A percentile compares a stretch with the other conserved stretches of the same genome.
Evolutionary conservation across 2,888 invertebrate genomes (phyloP).

Genomic region (Dicroscelio sp.): DNA sequence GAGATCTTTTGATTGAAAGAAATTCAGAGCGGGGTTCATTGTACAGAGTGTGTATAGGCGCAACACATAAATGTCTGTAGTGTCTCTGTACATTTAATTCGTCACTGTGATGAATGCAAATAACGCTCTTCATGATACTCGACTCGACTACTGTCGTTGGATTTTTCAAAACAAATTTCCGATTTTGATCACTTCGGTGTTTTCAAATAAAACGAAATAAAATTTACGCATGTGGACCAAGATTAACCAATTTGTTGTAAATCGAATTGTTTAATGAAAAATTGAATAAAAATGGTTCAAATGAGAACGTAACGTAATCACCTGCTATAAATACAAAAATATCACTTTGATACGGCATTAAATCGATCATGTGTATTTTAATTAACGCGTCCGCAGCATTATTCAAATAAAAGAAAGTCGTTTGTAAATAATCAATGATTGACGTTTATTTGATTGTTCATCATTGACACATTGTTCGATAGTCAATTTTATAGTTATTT

Average conservation of each 20-base stretch:
- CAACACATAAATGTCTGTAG: slow-evolving; percentile 45
- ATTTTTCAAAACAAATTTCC: slow-evolving; percentile 34
- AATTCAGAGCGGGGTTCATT: slow-evolving; percentile 40
- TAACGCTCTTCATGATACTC: slow-evolving; percentile 57
- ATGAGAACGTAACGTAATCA: too few relatives aligned
- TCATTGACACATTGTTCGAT: neutral
- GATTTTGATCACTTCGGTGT: slow-evolving; percentile 9
- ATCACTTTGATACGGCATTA: too few relatives aligned
- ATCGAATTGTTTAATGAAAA: neutral
- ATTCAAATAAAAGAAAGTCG: neutral
- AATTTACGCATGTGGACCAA: neutral
- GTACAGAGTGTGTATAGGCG: slow-evolving; percentile 26
- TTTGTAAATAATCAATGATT: slow-evolving; percentile 16
- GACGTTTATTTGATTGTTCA: slow-evolving; percentile 15
- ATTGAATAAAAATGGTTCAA: too few relatives aligned
- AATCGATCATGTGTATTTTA: too few relatives aligned
- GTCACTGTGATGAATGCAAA: slow-evolving; percentile 56
- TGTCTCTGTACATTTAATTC: slow-evolving; percentile 71
- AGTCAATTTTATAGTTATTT: neutral
- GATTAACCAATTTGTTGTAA: neutral
- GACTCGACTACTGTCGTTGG: slow-evolving; percentile 37
- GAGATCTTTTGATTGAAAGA: slow-evolving; percentile 35
- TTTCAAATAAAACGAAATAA: neutral
- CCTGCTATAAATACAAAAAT: too few relatives aligned
- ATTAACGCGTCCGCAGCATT: neutral